Evolutionary conservation across 2,888 invertebrate species (phyloP), one percentile per base, ranked within the genome.

Genomic region (Drepana falcataria): DNA sequence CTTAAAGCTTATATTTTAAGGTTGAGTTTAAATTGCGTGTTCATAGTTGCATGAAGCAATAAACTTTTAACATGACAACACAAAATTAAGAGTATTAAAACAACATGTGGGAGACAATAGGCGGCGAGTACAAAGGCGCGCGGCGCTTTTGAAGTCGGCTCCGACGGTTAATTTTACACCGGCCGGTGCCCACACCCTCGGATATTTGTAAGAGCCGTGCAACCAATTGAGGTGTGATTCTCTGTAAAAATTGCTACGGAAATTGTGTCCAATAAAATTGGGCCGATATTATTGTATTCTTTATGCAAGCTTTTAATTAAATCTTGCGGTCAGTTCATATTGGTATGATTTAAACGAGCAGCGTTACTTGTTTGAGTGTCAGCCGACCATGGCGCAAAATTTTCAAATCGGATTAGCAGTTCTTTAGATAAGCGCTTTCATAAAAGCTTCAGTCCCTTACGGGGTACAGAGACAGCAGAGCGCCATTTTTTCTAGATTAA

Each of bases 11-110:
- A 52, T 41, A 44, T 52, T 2, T 7, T 73, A 79, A 69, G 61
- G 66, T 63, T 60, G 41, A 66, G 63, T 71, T 57, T 75, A 5
- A 59, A 52, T 47, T 60, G 61, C 21, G 47, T 40, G 9, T 5
- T 2, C 53, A 47, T 47, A 41, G 52, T 53, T 53, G 58, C 53
- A 54, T 56, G 59, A 59, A 68, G 75, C 81, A 81, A 87, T 87
- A 87, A 88, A 86, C 82, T 82, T 85, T 83, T 82, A 83, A 85
- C 83, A 85, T 84, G 86, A 87, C 87, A 86, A 84, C 85, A 84
- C 75, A 77, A 83, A 86, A 87, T 87, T 85, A 86, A 83, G 81
- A 75, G 80, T 77, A 83, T 82, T 79, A 82, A 84, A 84, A 83
- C 82, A 84, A 85, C 85, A 84, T 76, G 77, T 82, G 84, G 76